Percentiles rank a stretch among this genome's conserved stretches.
phyloP scores from a whole-genome alignment of 2,888 invertebrate species.

The Phortica magna region DNA sequence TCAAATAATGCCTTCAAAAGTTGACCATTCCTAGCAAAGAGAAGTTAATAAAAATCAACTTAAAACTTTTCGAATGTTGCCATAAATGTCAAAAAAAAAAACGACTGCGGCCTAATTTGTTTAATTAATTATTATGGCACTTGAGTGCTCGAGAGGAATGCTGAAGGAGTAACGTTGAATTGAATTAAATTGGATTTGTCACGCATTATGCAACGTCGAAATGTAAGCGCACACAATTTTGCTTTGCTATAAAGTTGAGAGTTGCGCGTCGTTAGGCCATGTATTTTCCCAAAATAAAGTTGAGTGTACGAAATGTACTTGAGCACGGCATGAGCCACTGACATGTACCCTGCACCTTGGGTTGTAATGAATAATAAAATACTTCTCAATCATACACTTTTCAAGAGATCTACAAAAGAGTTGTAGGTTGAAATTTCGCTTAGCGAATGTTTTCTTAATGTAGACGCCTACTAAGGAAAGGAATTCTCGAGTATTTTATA shows the following conservation, averaged over 20 bases:
- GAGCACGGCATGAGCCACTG: too few species aligned
- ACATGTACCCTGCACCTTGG: too few species aligned
- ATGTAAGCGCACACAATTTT: background rate
- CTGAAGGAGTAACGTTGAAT: background rate
- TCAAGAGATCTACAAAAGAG: too few species aligned
- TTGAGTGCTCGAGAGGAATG: conserved; percentile 1
- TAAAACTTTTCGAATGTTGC: conserved; percentile 51
- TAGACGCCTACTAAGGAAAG: too few species aligned
- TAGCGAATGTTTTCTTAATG: too few species aligned
- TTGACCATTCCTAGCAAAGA: conserved; percentile 64
- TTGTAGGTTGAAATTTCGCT: too few species aligned
- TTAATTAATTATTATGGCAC: conserved; percentile 71
- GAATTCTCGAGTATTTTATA: too few species aligned
- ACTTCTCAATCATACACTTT: too few species aligned
- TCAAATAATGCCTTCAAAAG: background rate
- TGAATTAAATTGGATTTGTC: conserved; percentile 26
- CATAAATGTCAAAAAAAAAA: conserved; percentile 68
- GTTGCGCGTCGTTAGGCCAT: background rate
- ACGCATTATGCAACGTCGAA: conserved; percentile 20
- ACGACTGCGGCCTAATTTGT: conserved; percentile 66
- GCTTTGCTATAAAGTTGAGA: background rate
- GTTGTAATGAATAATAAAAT: too few species aligned
- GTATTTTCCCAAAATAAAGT: background rate
- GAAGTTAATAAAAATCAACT: conserved; percentile 67
- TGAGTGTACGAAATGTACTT: background rate